These are phyloP conservation scores for Conchocele bisecta DNA, from an alignment of 2,888 invertebrate species.

Conservation along the genomic window DNA sequence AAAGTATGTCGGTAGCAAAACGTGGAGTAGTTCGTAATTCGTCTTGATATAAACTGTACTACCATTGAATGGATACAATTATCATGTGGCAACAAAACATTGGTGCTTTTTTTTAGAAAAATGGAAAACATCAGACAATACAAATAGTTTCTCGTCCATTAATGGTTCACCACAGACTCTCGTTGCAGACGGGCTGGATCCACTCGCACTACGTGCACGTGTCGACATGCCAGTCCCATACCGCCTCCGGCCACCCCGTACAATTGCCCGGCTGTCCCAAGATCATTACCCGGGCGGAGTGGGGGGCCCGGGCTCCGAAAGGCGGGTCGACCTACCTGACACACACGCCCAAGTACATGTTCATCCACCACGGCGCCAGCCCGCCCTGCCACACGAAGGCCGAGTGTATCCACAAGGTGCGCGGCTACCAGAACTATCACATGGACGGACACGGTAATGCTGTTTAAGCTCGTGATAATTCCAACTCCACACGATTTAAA, in stretches of 20 bases:
- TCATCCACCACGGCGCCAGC: constrained; percentile 83
- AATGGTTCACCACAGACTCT: too few species aligned
- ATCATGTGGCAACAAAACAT: too few species aligned
- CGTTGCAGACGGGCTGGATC: constrained; percentile 43
- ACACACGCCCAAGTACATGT: constrained; percentile 64
- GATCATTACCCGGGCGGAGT: constrained; percentile 66
- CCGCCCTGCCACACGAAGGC: constrained; percentile 70
- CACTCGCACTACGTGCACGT: constrained; percentile 36
- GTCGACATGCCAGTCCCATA: constrained; percentile 16
- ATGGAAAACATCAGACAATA: too few species aligned
- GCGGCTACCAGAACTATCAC: constrained; percentile 60
- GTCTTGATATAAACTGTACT: too few species aligned
- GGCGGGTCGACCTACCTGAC: constrained; percentile 42
- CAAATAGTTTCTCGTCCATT: too few species aligned
- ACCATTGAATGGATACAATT: too few species aligned
- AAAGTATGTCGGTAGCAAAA: too few species aligned
- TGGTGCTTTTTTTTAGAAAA: too few species aligned
- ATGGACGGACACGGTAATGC: constrained; percentile 63
- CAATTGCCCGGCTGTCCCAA: constrained; percentile 60
- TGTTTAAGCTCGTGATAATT: too few species aligned
- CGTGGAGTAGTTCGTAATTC: too few species aligned
- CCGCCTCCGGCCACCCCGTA: background rate
- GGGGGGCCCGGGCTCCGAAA: constrained; percentile 68
- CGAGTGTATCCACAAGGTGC: constrained; percentile 44
- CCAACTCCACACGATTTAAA: too few species aligned